Base-by-base conservation (phyloP, 2,797 vertebrate species). In the Microchirus variegatus region DNA sequence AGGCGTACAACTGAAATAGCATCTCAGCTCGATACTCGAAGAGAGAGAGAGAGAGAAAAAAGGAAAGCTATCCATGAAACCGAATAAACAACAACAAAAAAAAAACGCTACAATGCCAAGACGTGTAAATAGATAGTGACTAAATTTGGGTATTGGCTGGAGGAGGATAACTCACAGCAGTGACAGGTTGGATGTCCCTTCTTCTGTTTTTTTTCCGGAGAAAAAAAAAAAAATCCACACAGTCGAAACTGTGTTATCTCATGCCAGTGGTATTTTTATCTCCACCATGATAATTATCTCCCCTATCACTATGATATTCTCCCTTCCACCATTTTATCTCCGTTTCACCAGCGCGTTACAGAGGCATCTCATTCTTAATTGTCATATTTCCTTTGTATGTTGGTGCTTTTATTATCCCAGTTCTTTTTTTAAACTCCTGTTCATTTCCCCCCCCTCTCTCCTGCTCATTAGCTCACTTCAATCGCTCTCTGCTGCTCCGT, bases 381-480 rank as follows among this genome's bases (percentile, higher is more conserved):
- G 73, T 78, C 40, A 14, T 76, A 59, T 71, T 59, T 72, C 63
- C 69, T 83, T 87, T 87, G 82, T 72, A 67, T 84, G 75, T 84
- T 49, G 80, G 71, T 76, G 50, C 77, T 82, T 88, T 83, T 78
- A 83, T 81, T 75, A 73, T 85, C 71, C 47, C 46, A 50, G 45
- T 59, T 63, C 47, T 57, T 65, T 26, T 53, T 81, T 51, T 82
- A 63, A 50, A 19, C 56, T 63, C 26, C 59, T 82, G 47, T 81
- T 65, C 52, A 22, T 59, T 76, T 49, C 37, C 37, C n/a, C n/a
- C 74, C 76, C 37, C 37, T 15, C n/a, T 73, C 76, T 83, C 63
- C 62, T 74, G 78, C 89, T 91, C 86, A 91, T 92, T 93, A 91
- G 81, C 72, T 82, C 68, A 83, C 83, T 85, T 85, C 84, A 82